phyloP scores from a whole-genome alignment of 2,888 invertebrate genomes.

The Carpatolechia fugitivella region DNA sequence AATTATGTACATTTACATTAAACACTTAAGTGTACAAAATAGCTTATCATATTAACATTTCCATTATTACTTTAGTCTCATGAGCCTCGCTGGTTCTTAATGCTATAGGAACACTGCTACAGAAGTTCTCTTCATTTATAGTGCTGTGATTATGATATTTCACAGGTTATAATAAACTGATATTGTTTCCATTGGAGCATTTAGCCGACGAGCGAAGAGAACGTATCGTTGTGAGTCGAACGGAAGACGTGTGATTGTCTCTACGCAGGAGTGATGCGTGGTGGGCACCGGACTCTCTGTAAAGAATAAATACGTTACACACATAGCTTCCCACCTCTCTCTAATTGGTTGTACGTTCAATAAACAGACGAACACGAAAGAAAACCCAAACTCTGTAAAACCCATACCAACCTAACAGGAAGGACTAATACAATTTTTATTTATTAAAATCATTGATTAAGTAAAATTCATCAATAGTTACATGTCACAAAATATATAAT shows the following conservation, averaged over 20 bases:
- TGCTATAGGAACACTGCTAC: neutral
- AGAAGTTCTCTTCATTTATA: slow-evolving; percentile 28
- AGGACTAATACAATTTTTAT: too few relatives aligned
- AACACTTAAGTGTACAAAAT: too few relatives aligned
- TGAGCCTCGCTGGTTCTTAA: neutral
- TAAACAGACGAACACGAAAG: too few relatives aligned
- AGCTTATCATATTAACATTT: neutral
- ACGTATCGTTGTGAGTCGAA: slow-evolving; percentile 61
- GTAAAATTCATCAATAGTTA: too few relatives aligned
- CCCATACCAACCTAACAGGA: too few relatives aligned
- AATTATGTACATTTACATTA: too few relatives aligned
- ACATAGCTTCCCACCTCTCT: too few relatives aligned
- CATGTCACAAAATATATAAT: too few relatives aligned
- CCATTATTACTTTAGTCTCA: neutral
- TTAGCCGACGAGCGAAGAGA: slow-evolving; percentile 62
- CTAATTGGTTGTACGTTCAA: too few relatives aligned
- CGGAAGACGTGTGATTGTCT: slow-evolving; percentile 64
- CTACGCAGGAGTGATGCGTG: slow-evolving; percentile 65
- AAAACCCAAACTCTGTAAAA: too few relatives aligned
- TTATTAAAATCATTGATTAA: too few relatives aligned
- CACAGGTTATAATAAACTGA: slow-evolving; percentile 61
- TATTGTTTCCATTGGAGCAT: slow-evolving; percentile 62
- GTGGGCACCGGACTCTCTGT: slow-evolving; percentile 65
- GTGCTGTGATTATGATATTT: slow-evolving; percentile 26
- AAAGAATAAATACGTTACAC: slow-evolving; percentile 24